phyloP scores from a whole-genome alignment of 2,113 vertebrate species.

The Halcyon senegalensis region DNA sequence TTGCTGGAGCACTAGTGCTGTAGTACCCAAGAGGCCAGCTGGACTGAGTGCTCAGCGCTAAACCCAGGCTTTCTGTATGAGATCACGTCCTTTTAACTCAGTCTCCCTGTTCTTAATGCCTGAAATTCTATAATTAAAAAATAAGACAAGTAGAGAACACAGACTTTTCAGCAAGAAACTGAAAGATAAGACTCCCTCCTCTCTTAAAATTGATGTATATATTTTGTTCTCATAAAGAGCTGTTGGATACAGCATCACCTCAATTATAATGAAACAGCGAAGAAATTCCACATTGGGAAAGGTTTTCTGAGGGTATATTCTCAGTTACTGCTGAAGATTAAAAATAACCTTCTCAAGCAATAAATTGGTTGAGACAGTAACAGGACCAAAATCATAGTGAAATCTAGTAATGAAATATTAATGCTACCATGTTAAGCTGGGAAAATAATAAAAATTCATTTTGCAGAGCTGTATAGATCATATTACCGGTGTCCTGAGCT shows the following conservation, averaged over 20 bases:
- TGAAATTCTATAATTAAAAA: background rate
- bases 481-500: conserved; percentile 2
- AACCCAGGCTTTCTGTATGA: background rate
- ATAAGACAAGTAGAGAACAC: background rate
- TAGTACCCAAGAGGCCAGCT: background rate
- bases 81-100: background rate
- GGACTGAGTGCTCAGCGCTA: background rate
- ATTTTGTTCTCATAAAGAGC: conserved; percentile 41
- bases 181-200: background rate
- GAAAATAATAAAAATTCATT: conserved; percentile 65
- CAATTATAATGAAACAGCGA: conserved; percentile 39
- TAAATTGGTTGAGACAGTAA: conserved; percentile 72
- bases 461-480: conserved; percentile 6
- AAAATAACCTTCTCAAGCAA: conserved; percentile 70
- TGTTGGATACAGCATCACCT: conserved; percentile 21
- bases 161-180: background rate
- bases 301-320: conserved; percentile 65
- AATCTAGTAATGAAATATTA: conserved; percentile 73
- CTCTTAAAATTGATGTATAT: background rate
- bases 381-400: conserved; percentile 65
- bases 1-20: background rate
- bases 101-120: background rate
- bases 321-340: conserved; percentile 60
- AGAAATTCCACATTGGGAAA: conserved; percentile 39
- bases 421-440: conserved; percentile 51